Base-by-base conservation (phyloP, 2,797 vertebrate genomes). In the Enteromius fasciolatus region DNA sequence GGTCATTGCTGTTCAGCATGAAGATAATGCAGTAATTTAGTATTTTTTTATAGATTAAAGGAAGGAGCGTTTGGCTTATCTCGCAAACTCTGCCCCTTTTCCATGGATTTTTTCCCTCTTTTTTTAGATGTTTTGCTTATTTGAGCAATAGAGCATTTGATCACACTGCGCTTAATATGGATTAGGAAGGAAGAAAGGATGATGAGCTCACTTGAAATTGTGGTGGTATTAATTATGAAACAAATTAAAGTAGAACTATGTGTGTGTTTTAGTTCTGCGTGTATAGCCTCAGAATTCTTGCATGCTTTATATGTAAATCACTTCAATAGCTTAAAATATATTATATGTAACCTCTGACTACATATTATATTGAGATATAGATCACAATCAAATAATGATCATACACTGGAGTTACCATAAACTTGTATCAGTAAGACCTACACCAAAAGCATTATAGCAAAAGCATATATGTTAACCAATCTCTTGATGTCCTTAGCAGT, bases 21-120 rank as follows among this genome's bases (percentile, higher is more conserved):
- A 87, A 87, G 87, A 91, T 90, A 90, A 89, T 87, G 81, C 77
- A 23, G 83, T 84, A 83, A 85, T 91, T 90, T 88, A 44, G 83
- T 67, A 75, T 81, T 78, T 50, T 85, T 67, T 87, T 86, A 63
- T 78, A 87, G 85, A 89, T 90, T 90, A 89, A 89, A 90, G 73
- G 83, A 41, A 25, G 66, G 76, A 79, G 20, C 18, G 12, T 84
- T 87, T 83, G 76, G 83, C 86, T 87, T 88, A 84, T 88, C 86
- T 31, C n/a, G 18, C 61, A 73, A 80, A 86, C 59, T 74, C 70
- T 68, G 69, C 83, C 78, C 79, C 36, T 25, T 77, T 83, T 86
- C 78, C 61, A 77, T 77, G 59, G 59, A 70, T 36, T 80, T 83
- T 41, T 28, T 5, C 1, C 23, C 57, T 48, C 54, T 75, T 78